Conservation (phyloP, 2,113 vertebrate genomes). For the Hylia prasina region DNA sequence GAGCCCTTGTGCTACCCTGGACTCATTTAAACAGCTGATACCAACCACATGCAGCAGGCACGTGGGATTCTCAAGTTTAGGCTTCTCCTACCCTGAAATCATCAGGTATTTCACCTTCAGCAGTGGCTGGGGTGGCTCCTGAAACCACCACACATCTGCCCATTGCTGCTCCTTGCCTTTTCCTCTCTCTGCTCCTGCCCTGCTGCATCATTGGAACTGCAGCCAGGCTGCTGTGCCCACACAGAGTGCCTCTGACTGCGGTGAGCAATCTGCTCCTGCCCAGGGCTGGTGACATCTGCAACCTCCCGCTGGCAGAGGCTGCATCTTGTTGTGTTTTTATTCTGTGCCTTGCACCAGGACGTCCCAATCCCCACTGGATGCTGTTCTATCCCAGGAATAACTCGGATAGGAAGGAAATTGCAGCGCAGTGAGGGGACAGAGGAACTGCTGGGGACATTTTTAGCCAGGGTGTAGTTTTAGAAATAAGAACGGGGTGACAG, state of each 20-base stretch:
- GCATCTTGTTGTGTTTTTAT: neutral
- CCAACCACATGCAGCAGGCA: neutral
- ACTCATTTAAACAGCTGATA: neutral
- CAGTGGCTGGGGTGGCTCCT: neutral
- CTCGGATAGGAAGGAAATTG: neutral
- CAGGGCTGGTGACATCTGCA: constrained; percentile 23
- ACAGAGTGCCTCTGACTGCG: neutral
- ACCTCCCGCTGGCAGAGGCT: constrained; percentile 11
- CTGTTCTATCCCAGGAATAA: neutral
- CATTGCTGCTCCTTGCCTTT: neutral
- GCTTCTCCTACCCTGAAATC: neutral
- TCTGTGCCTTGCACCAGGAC: constrained; percentile 9
- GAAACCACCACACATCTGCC: neutral
- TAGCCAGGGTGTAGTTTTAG: neutral
- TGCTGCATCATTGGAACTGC: neutral
- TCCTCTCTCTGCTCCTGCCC: neutral
- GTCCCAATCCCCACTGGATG: constrained; percentile 1
- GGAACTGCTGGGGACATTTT: neutral
- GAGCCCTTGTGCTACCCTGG: neutral
- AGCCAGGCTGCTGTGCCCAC: constrained; percentile 43
- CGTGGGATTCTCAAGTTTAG: accelerated
- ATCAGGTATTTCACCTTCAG: neutral
- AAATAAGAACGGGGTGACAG: neutral
- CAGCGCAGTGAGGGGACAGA: neutral
- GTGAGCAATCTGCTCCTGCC: constrained; percentile 34